Evolutionary conservation across 1,140 invertebrate genomes (phyloP).

Genomic region (Neelides sp.): DNA sequence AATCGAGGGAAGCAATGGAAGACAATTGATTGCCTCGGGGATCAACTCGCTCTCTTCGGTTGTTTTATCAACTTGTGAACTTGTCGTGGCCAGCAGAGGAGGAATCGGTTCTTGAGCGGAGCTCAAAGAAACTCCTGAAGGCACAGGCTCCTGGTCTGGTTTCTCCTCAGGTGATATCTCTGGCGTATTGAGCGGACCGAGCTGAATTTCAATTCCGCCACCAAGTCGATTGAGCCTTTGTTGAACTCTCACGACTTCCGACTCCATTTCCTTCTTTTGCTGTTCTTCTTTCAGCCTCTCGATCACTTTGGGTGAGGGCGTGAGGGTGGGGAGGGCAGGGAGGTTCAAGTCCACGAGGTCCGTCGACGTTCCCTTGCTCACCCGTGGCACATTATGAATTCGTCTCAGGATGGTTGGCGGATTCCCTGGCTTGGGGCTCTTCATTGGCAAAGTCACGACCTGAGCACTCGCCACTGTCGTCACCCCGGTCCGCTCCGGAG

Average conservation of each 20-base stretch:
- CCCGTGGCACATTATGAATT: no score
- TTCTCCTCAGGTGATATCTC: background rate
- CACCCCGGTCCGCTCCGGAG: no score
- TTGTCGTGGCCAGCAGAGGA: background rate
- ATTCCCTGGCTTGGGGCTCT: no score
- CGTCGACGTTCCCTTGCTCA: constrained; percentile 1
- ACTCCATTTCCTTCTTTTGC: background rate
- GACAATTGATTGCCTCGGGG: constrained; percentile 6
- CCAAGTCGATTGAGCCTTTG: constrained; percentile 1
- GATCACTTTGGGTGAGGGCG: constrained; percentile 5
- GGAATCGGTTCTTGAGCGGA: background rate
- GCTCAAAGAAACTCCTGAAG: background rate
- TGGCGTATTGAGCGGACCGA: background rate
- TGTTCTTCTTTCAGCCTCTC: no score
- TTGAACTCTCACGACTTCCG: constrained; percentile 5
- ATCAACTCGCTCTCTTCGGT: background rate
- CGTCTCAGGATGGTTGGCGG: no score
- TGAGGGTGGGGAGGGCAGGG: constrained; percentile 4
- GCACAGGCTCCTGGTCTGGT: background rate
- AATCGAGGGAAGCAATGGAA: constrained; percentile 8
- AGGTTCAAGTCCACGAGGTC: background rate
- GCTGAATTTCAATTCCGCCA: background rate
- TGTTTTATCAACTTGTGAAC: background rate
- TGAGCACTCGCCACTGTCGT: no score
- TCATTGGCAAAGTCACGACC: no score